A percentile compares a stretch with the other conserved stretches of the same genome.
phyloP scores from a whole-genome alignment of 2,888 invertebrate genomes.

The Rhodophaea formosa region DNA sequence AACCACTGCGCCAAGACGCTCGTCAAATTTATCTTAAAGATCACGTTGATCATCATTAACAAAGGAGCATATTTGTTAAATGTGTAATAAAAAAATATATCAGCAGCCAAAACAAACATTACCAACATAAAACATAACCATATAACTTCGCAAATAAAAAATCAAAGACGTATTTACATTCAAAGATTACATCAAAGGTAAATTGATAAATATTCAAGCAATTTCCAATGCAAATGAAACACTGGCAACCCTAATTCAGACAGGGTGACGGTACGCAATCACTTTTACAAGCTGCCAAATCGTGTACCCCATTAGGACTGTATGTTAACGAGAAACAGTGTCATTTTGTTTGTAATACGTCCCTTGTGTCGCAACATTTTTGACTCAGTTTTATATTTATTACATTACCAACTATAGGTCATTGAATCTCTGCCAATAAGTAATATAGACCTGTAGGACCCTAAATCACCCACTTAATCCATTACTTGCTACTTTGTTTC shows the following conservation, averaged over 20 bases:
- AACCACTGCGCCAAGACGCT: too few relatives aligned
- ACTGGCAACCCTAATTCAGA: conserved; percentile 16
- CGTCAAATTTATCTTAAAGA: too few relatives aligned
- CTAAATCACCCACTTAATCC: too few relatives aligned
- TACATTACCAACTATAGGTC: too few relatives aligned
- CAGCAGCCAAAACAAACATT: too few relatives aligned
- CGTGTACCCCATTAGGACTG: conserved; percentile 14
- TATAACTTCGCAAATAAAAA: not conserved
- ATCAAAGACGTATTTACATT: conserved; percentile 16
- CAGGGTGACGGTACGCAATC: conserved; percentile 18
- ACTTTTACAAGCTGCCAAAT: conserved; percentile 19
- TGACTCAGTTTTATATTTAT: too few relatives aligned
- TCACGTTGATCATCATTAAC: too few relatives aligned
- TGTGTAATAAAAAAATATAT: too few relatives aligned
- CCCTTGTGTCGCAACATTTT: not conserved
- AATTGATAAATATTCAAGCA: conserved; percentile 15
- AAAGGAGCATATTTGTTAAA: too few relatives aligned
- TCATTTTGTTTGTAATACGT: conserved; percentile 7
- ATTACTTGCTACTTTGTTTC: too few relatives aligned
- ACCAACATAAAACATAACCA: not conserved
- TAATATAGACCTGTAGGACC: too few relatives aligned
- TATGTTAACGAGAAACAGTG: conserved; percentile 13
- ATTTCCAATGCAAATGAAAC: conserved; percentile 9
- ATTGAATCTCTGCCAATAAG: too few relatives aligned
- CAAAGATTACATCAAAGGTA: conserved; percentile 17